These are phyloP conservation scores for Ellobium chinense DNA, from an alignment of 2,888 invertebrate genomes.

Conservation along the genomic window DNA sequence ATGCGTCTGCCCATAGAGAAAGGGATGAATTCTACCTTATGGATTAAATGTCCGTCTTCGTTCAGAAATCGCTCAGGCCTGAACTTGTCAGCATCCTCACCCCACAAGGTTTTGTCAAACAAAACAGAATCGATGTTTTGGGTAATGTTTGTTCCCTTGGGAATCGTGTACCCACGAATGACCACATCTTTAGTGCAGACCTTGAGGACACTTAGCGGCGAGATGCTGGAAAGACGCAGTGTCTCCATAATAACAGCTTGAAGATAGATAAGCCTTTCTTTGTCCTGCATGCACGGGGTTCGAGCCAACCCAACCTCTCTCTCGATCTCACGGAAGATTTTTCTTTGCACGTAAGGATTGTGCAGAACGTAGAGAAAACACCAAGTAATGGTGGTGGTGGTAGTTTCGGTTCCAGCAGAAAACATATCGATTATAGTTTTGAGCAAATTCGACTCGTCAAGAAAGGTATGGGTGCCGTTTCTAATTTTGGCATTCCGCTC, in stretches of 20 bases:
- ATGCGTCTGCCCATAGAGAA: no score
- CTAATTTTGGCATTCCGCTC: not conserved
- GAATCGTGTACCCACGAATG: constrained; percentile 63
- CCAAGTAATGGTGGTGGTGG: constrained; percentile 91
- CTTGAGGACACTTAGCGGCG: constrained; percentile 55
- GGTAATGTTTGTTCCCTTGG: constrained; percentile 55
- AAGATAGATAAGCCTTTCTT: constrained; percentile 53
- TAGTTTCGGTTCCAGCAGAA: constrained; percentile 82
- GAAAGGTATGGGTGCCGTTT: not conserved
- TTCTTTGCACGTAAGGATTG: constrained; percentile 83
- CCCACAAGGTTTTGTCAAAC: constrained; percentile 52
- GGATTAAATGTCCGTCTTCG: constrained; percentile 33
- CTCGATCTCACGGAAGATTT: constrained; percentile 45
- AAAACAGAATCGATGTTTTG: constrained; percentile 54
- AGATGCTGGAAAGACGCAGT: constrained; percentile 58
- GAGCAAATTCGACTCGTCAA: constrained; percentile 1
- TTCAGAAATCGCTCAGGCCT: constrained; percentile 56
- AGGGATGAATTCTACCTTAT: no score
- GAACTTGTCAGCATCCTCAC: not conserved
- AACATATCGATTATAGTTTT: constrained; percentile 21
- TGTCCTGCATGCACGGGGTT: constrained; percentile 55
- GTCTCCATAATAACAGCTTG: constrained; percentile 69
- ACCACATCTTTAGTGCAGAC: constrained; percentile 52
- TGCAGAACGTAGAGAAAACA: constrained; percentile 88
- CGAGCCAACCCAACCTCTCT: constrained; percentile 71